These are phyloP conservation scores for Camelus dromedarius DNA, from an alignment of 2,113 vertebrate species.

Conservation along the genomic window DNA sequence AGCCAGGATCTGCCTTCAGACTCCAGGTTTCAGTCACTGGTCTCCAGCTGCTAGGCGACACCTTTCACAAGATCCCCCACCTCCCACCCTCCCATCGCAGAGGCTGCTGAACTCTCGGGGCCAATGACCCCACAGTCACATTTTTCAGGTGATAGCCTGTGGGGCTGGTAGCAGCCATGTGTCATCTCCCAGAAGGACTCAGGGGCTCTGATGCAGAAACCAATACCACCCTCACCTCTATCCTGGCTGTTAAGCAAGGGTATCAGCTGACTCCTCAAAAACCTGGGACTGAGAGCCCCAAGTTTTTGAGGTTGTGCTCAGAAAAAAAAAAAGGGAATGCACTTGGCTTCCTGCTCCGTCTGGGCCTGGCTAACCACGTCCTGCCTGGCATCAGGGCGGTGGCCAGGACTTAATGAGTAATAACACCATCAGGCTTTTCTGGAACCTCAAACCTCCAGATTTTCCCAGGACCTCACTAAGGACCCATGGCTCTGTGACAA, in stretches of 20 bases:
- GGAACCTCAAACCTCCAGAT: neutral
- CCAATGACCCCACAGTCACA: neutral
- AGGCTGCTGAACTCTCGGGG: neutral
- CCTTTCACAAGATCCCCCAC: neutral
- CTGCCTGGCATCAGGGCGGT: neutral
- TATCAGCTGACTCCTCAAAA: neutral
- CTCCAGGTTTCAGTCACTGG: neutral
- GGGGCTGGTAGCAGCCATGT: neutral
- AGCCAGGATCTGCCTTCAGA: neutral
- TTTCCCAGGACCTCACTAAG: neutral
- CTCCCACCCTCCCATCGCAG: neutral
- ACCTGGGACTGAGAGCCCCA: neutral
- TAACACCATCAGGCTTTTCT: neutral
- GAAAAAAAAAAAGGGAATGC: neutral
- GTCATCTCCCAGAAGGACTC: conserved; percentile 35
- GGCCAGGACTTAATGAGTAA: neutral
- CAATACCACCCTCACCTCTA: neutral
- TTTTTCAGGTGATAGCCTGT: neutral
- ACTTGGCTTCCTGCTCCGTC: conserved; percentile 28
- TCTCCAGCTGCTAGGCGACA: neutral
- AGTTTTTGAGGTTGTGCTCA: neutral
- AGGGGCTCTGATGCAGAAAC: neutral
- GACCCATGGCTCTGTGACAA: neutral
- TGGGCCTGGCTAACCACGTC: neutral
- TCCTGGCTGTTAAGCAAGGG: neutral